These are phyloP conservation scores for Eristalis arbustorum DNA, from an alignment of 2,888 invertebrate genomes.

Conservation along the genomic window DNA sequence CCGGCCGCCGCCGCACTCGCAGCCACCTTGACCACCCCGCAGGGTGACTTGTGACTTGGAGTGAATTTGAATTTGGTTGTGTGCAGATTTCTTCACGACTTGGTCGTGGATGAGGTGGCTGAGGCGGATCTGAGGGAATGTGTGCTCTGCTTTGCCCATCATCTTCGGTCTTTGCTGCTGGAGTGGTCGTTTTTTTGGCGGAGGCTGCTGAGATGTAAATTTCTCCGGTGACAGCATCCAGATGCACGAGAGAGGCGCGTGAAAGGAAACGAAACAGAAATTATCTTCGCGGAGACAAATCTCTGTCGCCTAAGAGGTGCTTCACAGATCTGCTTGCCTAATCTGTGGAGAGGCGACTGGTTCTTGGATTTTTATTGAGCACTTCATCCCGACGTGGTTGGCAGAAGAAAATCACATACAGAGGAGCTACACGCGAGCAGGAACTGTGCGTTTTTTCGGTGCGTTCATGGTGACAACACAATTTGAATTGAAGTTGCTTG, in stretches of 20 bases:
- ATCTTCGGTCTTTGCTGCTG: not conserved
- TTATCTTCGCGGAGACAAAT: slow-evolving; percentile 9
- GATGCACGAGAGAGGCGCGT: not conserved
- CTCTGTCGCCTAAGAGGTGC: slow-evolving; percentile 47
- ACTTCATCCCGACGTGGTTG: not conserved
- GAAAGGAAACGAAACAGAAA: not conserved
- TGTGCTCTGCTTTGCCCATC: not conserved
- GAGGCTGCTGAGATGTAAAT: not conserved
- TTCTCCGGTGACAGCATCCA: not conserved
- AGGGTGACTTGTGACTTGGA: slow-evolving; percentile 33
- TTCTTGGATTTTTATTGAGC: not conserved
- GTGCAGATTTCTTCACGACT: slow-evolving; percentile 59
- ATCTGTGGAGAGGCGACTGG: slow-evolving; percentile 9
- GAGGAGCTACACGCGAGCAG: not conserved
- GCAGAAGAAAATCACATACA: not conserved
- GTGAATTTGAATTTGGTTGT: slow-evolving; percentile 65
- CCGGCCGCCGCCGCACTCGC: not conserved
- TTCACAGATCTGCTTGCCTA: slow-evolving; percentile 40
- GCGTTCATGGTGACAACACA: no score
- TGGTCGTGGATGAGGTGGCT: not conserved
- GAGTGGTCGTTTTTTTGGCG: not conserved
- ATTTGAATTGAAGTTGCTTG: no score
- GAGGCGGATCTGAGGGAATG: not conserved
- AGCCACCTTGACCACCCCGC: slow-evolving; percentile 7
- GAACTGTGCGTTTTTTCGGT: no score